These are phyloP conservation scores for Biston betularia DNA, from an alignment of 2,888 invertebrate genomes.

Conservation along the genomic window DNA sequence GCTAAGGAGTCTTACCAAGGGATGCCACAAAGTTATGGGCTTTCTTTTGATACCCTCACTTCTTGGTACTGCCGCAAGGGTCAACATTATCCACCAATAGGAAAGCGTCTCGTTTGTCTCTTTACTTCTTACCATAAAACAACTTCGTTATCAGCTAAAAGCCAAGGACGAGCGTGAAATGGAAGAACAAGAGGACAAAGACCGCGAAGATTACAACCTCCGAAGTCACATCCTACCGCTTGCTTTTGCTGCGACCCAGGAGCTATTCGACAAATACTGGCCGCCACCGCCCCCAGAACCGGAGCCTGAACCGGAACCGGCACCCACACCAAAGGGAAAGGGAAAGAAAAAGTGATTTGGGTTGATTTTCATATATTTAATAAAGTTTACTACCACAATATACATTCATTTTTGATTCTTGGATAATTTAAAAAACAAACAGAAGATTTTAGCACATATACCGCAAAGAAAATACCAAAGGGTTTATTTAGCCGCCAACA, in stretches of 20 bases:
- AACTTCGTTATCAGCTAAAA: constrained; percentile 54
- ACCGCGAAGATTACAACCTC: constrained; percentile 64
- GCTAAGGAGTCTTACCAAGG: too few species aligned
- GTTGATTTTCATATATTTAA: too few species aligned
- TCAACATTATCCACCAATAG: too few species aligned
- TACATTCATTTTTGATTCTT: too few species aligned
- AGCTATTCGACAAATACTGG: constrained; percentile 74
- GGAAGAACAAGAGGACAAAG: constrained; percentile 59
- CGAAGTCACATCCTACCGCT: constrained; percentile 70
- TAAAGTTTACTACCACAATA: too few species aligned
- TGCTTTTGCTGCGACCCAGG: constrained; percentile 58
- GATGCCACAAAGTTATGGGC: too few species aligned
- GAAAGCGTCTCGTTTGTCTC: background rate
- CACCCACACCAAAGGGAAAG: constrained; percentile 50
- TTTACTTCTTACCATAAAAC: background rate
- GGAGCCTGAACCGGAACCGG: constrained; percentile 50
- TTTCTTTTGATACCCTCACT: too few species aligned
- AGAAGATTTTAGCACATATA: too few species aligned
- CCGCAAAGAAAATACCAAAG: too few species aligned
- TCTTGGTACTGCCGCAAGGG: too few species aligned
- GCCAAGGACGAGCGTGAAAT: constrained; percentile 58
- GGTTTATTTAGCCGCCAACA: too few species aligned
- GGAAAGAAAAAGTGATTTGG: constrained; percentile 36
- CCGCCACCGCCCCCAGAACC: constrained; percentile 63
- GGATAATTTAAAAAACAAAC: too few species aligned